A percentile compares a stretch with the other conserved stretches of the same genome.
phyloP scores from a whole-genome alignment of 2,113 vertebrate species.

The Sakesphorus luctuosus region DNA sequence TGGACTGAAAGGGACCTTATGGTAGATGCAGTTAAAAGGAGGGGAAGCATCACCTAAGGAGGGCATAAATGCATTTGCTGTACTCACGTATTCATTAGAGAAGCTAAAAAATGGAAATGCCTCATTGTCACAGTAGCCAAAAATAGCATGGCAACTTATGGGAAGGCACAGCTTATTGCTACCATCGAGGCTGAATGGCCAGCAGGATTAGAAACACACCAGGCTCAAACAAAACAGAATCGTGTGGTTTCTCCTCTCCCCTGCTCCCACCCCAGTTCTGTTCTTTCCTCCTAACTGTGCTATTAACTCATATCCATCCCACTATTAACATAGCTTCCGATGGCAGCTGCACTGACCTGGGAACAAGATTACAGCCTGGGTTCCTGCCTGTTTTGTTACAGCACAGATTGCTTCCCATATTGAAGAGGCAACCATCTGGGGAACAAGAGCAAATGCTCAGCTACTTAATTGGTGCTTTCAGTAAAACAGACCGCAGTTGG shows the following conservation, averaged over 20 bases:
- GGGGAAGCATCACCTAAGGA: not conserved
- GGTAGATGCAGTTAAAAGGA: not conserved
- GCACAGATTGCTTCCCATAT: slow-evolving; percentile 8
- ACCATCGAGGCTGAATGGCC: slow-evolving; percentile 31
- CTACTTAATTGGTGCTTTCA: slow-evolving; percentile 46
- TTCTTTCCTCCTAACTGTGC: not conserved
- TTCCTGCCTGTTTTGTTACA: not conserved
- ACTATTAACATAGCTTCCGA: not conserved
- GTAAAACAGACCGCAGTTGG: not conserved
- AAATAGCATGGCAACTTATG: slow-evolving; percentile 25
- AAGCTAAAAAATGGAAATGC: slow-evolving; percentile 28
- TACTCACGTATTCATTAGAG: slow-evolving; percentile 39
- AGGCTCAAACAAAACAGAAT: slow-evolving; percentile 31
- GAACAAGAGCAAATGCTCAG: slow-evolving; percentile 1
- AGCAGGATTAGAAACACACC: slow-evolving; percentile 12
- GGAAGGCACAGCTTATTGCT: slow-evolving; percentile 38
- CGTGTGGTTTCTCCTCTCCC: not conserved
- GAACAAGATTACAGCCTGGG: not conserved
- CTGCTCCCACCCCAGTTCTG: not conserved
- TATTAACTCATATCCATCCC: not conserved
- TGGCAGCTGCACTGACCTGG: not conserved
- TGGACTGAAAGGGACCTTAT: not conserved
- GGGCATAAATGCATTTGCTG: slow-evolving; percentile 24
- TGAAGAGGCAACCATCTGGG: slow-evolving; percentile 17
- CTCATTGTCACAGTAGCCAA: slow-evolving; percentile 40